Evolutionary conservation across 2,888 invertebrate species (phyloP), one percentile per base, ranked within the genome.

Genomic region (Allolobophora icterica): DNA sequence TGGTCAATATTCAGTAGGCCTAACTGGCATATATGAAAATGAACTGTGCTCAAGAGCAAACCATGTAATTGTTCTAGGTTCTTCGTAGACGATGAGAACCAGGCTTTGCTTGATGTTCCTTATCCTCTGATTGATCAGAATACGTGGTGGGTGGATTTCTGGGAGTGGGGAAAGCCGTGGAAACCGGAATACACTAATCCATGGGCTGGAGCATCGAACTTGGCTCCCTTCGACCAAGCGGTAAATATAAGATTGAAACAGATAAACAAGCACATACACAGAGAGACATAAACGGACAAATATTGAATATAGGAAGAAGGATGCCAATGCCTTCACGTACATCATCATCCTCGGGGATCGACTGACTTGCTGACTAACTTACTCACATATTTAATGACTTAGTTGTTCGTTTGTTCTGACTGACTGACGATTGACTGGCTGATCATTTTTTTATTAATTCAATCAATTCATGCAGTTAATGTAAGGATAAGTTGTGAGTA

Each of bases 131-230:
- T 92, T 35, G 52, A 91, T 35, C 5, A 13, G 30, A 93, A 93
- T 19, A 94, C 94, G 0, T 92, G 92, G 5, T 93, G 92, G 30
- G 92, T 91, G 58, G 97, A 97, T 2, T 97, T 97, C 95, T 97
- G 97, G 97, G 96, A 96, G 90, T 95, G 96, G 89, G 97, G 97
- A 1, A 96, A 96, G 0, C 96, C 92, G 17, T 92, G 92, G 92
- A n/a, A 35, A 38, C 34, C 45, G 19, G 19, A 35, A n/a, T 24
- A 42, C 89, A n/a, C 83, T 19, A 95, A 95, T 91, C 94, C 95
- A 42, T 95, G 95, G 93, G 90, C 91, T 30, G 92, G 91, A 8
- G 92, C 91, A 19, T 90, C 92, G 24, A 93, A 93, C 89, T 94
- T 94, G 93, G 95, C 95, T 40, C 96, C 95, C 33, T 94, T 94